Conservation (phyloP, 2,797 vertebrate species). For the Nyctalus aviator region DNA sequence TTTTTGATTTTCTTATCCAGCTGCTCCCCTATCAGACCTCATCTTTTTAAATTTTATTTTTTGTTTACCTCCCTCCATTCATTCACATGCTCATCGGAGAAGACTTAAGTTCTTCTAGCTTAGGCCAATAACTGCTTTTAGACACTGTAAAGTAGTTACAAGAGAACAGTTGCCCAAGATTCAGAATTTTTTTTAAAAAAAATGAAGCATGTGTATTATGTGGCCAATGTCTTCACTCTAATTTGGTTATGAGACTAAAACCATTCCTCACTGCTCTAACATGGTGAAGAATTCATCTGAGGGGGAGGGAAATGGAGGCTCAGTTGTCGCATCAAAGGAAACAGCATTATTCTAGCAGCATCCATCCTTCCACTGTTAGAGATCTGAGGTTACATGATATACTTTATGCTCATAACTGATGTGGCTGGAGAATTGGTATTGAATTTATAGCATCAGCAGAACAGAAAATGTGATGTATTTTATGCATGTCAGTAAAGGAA, state of each 20-base stretch:
- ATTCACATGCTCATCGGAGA: conserved; percentile 95
- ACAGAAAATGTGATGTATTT: conserved; percentile 96
- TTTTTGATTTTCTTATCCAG: conserved; percentile 94
- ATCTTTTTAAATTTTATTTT: conserved; percentile 90
- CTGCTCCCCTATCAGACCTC: conserved; percentile 91
- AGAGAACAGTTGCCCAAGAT: conserved; percentile 92
- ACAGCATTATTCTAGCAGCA: too few relatives aligned
- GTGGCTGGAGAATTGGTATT: conserved; percentile 91
- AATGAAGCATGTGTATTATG: too few relatives aligned
- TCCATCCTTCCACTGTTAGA: conserved; percentile 88
- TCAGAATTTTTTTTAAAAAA: conserved; percentile 82
- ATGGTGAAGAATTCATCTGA: too few relatives aligned
- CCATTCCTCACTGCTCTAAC: too few relatives aligned
- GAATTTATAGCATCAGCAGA: conserved; percentile 93
- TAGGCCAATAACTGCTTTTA: conserved; percentile 94
- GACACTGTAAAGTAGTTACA: conserved; percentile 93
- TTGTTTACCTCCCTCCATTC: conserved; percentile 91
- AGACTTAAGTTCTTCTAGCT: conserved; percentile 94
- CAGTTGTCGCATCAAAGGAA: too few relatives aligned
- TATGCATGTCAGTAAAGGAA: conserved; percentile 99
- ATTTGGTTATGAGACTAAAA: too few relatives aligned
- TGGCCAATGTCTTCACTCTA: too few relatives aligned
- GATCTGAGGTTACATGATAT: conserved; percentile 90
- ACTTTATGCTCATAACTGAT: conserved; percentile 91
- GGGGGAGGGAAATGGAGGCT: too few relatives aligned